Evolutionary conservation across 2,797 vertebrate genomes (phyloP).

Genomic region (Threskiornis aethiopicus): DNA sequence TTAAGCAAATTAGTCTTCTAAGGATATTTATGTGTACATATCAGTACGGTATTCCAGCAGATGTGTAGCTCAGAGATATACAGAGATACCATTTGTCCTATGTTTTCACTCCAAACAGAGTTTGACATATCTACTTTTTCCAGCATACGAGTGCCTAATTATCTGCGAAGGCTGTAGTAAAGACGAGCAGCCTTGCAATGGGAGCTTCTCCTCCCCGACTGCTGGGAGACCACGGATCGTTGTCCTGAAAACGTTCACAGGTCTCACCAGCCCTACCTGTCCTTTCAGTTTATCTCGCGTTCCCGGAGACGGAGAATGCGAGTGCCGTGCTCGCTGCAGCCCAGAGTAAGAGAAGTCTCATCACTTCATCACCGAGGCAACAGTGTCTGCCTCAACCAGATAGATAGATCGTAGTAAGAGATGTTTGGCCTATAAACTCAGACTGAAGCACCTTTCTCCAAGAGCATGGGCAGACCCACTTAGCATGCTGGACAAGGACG

Average conservation of each 20-base stretch:
- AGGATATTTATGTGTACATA: background rate
- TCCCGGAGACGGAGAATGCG: background rate
- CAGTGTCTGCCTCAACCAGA: background rate
- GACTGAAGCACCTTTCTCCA: background rate
- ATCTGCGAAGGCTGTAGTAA: background rate
- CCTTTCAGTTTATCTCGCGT: background rate
- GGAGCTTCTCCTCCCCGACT: background rate
- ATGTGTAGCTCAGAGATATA: background rate
- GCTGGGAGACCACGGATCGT: background rate
- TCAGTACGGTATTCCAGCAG: background rate
- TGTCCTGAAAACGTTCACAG: background rate
- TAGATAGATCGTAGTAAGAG: background rate
- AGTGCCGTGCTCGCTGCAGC: background rate
- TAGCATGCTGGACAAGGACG: background rate
- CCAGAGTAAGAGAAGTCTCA: constrained; percentile 1
- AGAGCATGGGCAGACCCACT: background rate
- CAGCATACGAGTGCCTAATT: background rate
- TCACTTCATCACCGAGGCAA: constrained; percentile 59
- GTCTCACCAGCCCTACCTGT: background rate
- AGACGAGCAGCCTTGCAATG: background rate
- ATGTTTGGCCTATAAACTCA: background rate
- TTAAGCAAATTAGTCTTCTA: background rate
- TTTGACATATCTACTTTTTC: background rate
- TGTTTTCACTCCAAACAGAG: background rate
- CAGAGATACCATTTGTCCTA: background rate